Base-by-base conservation (phyloP, 1,140 invertebrate species). In the Leptestheria dahalacensis region DNA sequence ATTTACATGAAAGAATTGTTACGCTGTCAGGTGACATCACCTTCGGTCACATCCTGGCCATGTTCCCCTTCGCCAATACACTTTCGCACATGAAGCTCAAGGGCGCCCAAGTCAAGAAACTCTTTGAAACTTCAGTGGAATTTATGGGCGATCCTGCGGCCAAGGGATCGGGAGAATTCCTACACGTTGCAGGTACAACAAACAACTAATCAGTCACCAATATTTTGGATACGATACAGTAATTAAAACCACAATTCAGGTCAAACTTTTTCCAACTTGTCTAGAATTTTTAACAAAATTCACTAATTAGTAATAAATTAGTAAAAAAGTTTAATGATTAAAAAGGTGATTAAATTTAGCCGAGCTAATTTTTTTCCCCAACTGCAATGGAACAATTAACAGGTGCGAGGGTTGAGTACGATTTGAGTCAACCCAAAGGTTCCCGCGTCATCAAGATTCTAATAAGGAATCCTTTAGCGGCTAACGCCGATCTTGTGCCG, bases 341-440 rank as follows among this genome's bases (percentile, higher is more conserved):
- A 41, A 41, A 41, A 41, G 33, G 6, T 41, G 33, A 9, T 41
- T 41, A 41, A 9, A 41, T 41, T 41, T n/a, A n/a, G n/a, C n/a
- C n/a, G 33, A 9, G 6, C 15, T 41, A 41, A 41, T 41, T 9
- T 41, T 41, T 15, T 41, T 41, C n/a, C n/a, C n/a, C n/a, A n/a
- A n/a, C n/a, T n/a, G n/a, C n/a, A 15, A 20, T 57, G 23, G 2
- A 46, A 20, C 18, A 48, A 29, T 25, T 28, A 9, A 25, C 20
- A 59, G 57, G 57, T 49, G 26, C 48, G 23, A 12, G 58, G 20
- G 26, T 60, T 12, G 51, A 29, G 24, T 60, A 60, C 21, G 58
- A 60, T 60, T 23, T 60, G 24, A 21, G 25, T 1, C 49, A 52
- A 29, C 49, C 58, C 3, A 26, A 23, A 0, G 51, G 51, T 6